Evolutionary conservation across 2,113 vertebrate species (phyloP), one percentile per base, ranked within the genome.

Genomic region (Oceanodroma tethys): DNA sequence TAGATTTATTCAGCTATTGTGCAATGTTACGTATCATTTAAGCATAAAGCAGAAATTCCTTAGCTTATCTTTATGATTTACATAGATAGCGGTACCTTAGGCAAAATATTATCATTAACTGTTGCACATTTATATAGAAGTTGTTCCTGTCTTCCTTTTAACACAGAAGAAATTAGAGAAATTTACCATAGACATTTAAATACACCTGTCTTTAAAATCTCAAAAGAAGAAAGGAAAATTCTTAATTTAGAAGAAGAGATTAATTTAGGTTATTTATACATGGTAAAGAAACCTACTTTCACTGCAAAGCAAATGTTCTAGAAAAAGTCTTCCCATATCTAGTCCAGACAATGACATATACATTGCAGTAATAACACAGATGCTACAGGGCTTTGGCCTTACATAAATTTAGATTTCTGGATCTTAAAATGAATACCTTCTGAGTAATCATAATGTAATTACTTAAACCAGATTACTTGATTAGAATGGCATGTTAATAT

Each of bases 381-480:
- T 88, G 53, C 65, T 81, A 25, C 43, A 72, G 36, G 56, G 56
- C 27, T 91, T 74, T 56, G 47, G 32, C 32, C 58, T 81, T 55
- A 60, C 34, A 76, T 52, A 81, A 75, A 72, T 87, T 93, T 62
- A 88, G 30, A 93, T 95, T 93, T 88, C 74, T 91, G 26, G 7
- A 80, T 91, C 45, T 83, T 62, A 90, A 91, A 89, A 83, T 82
- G 5, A 92, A 66, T 73, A 70, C 42, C 50, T 90, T 76, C 74
- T 76, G 74, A 88, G 50, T 83, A 93, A 95, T 91, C 78, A 80
- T 52, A 85, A 59, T 36, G 70, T 34, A 97, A 89, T 93, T 95
- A 83, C 42, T 94, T 90, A 91, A 85, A 85, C 32, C 30, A 89
- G 68, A 94, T 87, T 67, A 85, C 93, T 80, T 96, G 48, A 97